Percentiles rank a stretch among this genome's conserved stretches.
Conservation (phyloP, 2,797 vertebrate species). For the Danio albolineatus region DNA sequence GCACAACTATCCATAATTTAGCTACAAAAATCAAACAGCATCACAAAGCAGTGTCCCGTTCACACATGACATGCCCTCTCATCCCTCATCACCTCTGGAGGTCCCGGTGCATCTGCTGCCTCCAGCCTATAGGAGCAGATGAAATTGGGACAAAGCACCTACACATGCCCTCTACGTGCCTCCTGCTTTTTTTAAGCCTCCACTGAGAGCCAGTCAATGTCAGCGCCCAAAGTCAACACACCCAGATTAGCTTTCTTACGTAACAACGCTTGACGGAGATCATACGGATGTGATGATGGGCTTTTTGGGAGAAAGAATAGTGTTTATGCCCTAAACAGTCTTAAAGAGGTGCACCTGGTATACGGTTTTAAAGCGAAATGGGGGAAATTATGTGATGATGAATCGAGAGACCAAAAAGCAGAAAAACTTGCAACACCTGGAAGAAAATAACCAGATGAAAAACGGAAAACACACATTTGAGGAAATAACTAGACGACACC, state of each 20-base stretch:
- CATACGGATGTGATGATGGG: background rate
- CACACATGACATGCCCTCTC: slow-evolving; percentile 31
- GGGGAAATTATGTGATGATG: background rate
- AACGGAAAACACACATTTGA: background rate
- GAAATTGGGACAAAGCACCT: slow-evolving; percentile 62
- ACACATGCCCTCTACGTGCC: slow-evolving; percentile 56
- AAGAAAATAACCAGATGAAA: slow-evolving; percentile 11
- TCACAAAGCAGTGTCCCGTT: slow-evolving; percentile 30
- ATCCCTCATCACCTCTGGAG: slow-evolving; percentile 12
- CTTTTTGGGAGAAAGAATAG: background rate
- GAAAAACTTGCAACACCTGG: slow-evolving; percentile 6
- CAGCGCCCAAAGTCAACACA: slow-evolving; percentile 58
- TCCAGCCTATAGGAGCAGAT: slow-evolving; percentile 52
- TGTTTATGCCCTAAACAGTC: background rate
- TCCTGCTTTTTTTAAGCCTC: slow-evolving; percentile 62
- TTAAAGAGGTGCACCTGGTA: slow-evolving; percentile 24
- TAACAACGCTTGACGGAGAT: slow-evolving; percentile 10
- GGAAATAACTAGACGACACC: background rate
- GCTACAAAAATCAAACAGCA: slow-evolving; percentile 3
- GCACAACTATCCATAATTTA: background rate
- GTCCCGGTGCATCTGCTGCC: slow-evolving; percentile 21
- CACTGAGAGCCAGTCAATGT: slow-evolving; percentile 63
- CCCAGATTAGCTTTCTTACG: slow-evolving; percentile 36
- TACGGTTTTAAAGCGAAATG: slow-evolving; percentile 7
- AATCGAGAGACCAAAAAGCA: slow-evolving; percentile 12